phyloP scores from a whole-genome alignment of 2,888 invertebrate species.

The Criorhina ranunculi region DNA sequence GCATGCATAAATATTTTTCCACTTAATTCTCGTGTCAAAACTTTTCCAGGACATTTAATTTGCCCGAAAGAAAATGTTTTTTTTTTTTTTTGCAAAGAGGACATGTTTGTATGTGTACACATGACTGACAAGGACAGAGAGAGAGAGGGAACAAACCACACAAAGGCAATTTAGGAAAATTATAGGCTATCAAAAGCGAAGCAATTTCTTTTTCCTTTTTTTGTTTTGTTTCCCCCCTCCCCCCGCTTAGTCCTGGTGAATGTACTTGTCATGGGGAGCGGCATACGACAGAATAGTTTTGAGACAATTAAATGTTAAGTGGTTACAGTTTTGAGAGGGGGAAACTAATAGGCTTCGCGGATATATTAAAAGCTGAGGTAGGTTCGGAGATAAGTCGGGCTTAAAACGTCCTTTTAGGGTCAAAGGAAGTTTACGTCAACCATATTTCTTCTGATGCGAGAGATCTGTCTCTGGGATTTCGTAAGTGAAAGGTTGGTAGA shows the following conservation, averaged over 20 bases:
- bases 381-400: too few relatives aligned
- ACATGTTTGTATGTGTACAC: conserved; percentile 21
- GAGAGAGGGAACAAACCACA: conserved; percentile 46
- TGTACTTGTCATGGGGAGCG: conserved; percentile 33
- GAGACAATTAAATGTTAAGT: conserved; percentile 17
- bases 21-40: conserved; percentile 77
- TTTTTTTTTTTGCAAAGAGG: conserved; percentile 44
- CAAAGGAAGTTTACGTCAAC: too few relatives aligned
- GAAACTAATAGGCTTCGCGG: not conserved
- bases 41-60: conserved; percentile 77
- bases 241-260: conserved; percentile 12
- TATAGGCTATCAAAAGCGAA: conserved; percentile 69
- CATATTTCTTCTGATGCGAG: too few relatives aligned
- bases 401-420: too few relatives aligned
- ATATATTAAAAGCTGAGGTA: not conserved
- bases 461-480: too few relatives aligned
- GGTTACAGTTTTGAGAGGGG: not conserved
- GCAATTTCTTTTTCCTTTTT: conserved; percentile 49
- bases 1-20: conserved; percentile 76
- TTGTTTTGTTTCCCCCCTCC: not conserved
- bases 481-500: too few relatives aligned
- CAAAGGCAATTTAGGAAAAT: conserved; percentile 74
- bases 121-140: not conserved
- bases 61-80: conserved; percentile 41
- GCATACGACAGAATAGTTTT: conserved; percentile 12